Conservation (phyloP, 2,113 vertebrate genomes). For the Serilophus lunatus region DNA sequence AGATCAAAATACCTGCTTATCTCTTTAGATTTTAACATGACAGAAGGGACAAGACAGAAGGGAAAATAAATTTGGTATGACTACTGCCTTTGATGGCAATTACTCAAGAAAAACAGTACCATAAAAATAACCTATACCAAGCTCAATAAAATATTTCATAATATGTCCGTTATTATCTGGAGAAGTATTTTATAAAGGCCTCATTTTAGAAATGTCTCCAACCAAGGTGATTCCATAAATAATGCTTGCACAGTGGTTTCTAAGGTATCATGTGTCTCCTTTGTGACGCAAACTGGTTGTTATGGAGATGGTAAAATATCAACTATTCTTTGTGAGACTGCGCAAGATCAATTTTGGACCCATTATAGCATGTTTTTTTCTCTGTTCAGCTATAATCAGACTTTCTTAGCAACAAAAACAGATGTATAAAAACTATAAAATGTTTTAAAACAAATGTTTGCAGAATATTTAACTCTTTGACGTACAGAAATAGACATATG, state of each 20-base stretch:
- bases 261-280: constrained; percentile 59
- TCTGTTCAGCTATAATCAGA: constrained; percentile 59
- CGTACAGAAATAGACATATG: background rate
- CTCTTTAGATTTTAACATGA: background rate
- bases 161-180: constrained; percentile 4
- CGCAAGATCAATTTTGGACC: constrained; percentile 60
- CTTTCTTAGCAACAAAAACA: constrained; percentile 56
- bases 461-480: constrained; percentile 22
- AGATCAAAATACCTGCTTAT: background rate
- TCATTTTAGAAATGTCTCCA: constrained; percentile 24
- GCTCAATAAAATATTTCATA: constrained; percentile 23
- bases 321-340: constrained; percentile 57
- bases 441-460: constrained; percentile 37
- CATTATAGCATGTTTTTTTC: constrained; percentile 60
- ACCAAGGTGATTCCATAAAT: constrained; percentile 66
- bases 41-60: background rate
- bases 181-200: constrained; percentile 5
- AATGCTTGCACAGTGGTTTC: constrained; percentile 60
- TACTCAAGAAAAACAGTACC: background rate
- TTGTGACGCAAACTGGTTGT: constrained; percentile 67
- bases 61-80: background rate
- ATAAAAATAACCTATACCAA: background rate
- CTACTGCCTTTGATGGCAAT: background rate
- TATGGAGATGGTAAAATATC: constrained; percentile 70
- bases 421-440: constrained; percentile 4